phyloP scores from a whole-genome alignment of 2,888 invertebrate genomes.

The Danaus chrysippus region DNA sequence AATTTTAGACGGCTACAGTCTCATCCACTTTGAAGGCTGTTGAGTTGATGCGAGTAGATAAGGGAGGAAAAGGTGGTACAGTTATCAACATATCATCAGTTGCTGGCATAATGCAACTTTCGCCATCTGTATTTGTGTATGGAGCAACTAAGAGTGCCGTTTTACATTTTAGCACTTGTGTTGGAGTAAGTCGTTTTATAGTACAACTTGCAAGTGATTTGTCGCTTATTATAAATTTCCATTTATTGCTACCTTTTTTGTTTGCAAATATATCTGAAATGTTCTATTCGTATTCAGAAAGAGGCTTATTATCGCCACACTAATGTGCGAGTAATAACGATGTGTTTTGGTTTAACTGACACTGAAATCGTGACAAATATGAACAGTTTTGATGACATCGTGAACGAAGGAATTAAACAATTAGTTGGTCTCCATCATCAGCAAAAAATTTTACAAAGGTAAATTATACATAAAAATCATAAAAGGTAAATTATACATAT shows the following conservation, averaged over 20 bases:
- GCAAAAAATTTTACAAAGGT: background rate
- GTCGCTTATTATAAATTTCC: no score
- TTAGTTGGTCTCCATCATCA: background rate
- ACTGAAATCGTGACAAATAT: slow-evolving; percentile 32
- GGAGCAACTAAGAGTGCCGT: slow-evolving; percentile 37
- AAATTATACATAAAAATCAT: background rate
- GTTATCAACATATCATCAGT: slow-evolving; percentile 39
- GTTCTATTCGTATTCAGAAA: slow-evolving; percentile 27
- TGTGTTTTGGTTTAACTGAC: slow-evolving; percentile 43
- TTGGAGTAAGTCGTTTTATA: slow-evolving; percentile 35
- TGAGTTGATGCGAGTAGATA: slow-evolving; percentile 38
- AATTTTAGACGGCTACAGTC: slow-evolving; percentile 33
- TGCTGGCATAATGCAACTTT: slow-evolving; percentile 31
- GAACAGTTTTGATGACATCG: background rate
- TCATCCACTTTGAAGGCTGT: slow-evolving; percentile 35
- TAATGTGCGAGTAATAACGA: slow-evolving; percentile 42
- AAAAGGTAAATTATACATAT: background rate
- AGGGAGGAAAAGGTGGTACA: slow-evolving; percentile 38
- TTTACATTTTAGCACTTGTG: slow-evolving; percentile 38
- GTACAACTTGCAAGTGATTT: no score
- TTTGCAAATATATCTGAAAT: slow-evolving; percentile 11
- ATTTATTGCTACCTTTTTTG: no score
- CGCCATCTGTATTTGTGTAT: slow-evolving; percentile 36
- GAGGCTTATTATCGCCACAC: slow-evolving; percentile 38
- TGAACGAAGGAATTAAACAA: background rate